Evolutionary conservation across 2,797 vertebrate genomes (phyloP), one percentile per base, ranked within the genome.

Genomic region (Sebastes alutus): DNA sequence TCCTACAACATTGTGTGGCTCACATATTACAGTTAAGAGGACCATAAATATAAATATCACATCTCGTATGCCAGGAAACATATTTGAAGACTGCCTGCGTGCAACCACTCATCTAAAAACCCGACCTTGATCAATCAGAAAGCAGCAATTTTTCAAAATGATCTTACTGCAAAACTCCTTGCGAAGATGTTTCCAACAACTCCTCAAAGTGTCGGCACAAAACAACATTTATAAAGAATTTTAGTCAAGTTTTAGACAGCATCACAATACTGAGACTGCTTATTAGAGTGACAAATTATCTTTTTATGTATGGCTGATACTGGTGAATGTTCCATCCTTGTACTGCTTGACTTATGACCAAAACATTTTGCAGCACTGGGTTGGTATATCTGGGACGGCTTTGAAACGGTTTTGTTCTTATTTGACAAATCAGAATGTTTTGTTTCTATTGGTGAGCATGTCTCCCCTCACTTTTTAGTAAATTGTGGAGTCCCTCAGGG

Each of bases 181-280:
- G 0, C 8, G 2, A 54, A 54, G 20, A n/a, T 10, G 49, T 54
- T 0, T 60, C 58, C 16, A 2, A 20, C 2, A 2, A 2, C 1
- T 33, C 60, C 30, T 62, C 30, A 6, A n/a, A 33, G 60, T 6
- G 60, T 62, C 1, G 30, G n/a, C 30, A 62, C 59, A 30, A 61
- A 61, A 61, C 5, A 33, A 30, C 18, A 60, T 9, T 54, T n/a
- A n/a, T 20, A n/a, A 54, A 54, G 4, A 46, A 18, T 46, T 46
- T 54, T 4, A 54, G 20, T 54, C 20, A 54, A 4, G 18, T 52
- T 52, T 20, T n/a, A 52, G 49, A 4, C 49, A 54, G 49, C 20
- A n/a, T 54, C 18, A 54, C 18, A 54, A 0, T n/a, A 54, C 49
- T 54, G 49, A 54, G 20, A 54, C 49, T 54, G 49, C 20, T 54